Evolutionary conservation across 2,888 invertebrate genomes (phyloP).

Genomic region (Drosophila melanosoma): DNA sequence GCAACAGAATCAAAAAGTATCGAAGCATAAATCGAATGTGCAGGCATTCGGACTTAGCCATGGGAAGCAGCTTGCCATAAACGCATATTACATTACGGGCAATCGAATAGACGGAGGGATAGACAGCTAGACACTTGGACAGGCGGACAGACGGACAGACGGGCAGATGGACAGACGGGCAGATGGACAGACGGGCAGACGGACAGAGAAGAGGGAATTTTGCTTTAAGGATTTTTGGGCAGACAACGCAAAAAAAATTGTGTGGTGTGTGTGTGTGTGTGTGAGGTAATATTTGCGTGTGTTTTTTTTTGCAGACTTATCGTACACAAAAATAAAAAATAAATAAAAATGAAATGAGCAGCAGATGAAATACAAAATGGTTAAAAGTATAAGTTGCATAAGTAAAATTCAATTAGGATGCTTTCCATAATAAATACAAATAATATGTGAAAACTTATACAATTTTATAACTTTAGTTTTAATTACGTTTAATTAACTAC

Average conservation of each 20-base stretch:
- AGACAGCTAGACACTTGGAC: slow-evolving; percentile 34
- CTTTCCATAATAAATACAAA: not conserved
- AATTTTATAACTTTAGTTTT: not conserved
- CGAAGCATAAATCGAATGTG: slow-evolving; percentile 60
- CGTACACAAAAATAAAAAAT: slow-evolving; percentile 23
- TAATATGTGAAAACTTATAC: not conserved
- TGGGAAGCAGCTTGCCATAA: slow-evolving; percentile 51
- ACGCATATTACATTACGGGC: slow-evolving; percentile 63
- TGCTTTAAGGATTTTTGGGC: slow-evolving; percentile 50
- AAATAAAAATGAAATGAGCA: not conserved
- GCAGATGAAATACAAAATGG: slow-evolving; percentile 7
- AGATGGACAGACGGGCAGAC: slow-evolving; percentile 12
- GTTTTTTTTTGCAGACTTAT: slow-evolving; percentile 4
- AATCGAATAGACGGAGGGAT: slow-evolving; percentile 62
- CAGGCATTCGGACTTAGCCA: slow-evolving; percentile 47
- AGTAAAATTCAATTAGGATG: slow-evolving; percentile 16
- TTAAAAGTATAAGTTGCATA: slow-evolving; percentile 6
- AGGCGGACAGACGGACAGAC: slow-evolving; percentile 7
- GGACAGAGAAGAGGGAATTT: slow-evolving; percentile 18
- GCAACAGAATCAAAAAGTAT: slow-evolving; percentile 62
- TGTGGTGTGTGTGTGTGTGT: not conserved
- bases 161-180: slow-evolving; percentile 18
- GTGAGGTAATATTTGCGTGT: not conserved
- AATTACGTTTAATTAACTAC: not conserved
- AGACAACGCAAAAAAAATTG: slow-evolving; percentile 47